phyloP scores from a whole-genome alignment of 2,113 vertebrate species.

The Hippoglossus stenolepis region DNA sequence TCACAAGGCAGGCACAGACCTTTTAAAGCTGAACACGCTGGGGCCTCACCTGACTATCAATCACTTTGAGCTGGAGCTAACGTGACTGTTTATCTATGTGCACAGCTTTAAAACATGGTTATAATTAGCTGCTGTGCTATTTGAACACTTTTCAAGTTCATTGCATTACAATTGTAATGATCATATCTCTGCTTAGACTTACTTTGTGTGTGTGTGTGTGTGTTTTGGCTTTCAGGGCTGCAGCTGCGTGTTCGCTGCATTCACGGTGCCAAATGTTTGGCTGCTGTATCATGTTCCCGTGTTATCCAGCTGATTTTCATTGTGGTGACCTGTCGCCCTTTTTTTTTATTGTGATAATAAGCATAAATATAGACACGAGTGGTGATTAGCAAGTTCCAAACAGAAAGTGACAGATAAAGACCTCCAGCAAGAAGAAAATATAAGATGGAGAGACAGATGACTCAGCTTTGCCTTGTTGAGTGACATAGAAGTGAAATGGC shows the following conservation, averaged over 20 bases:
- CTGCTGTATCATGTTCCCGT: background rate
- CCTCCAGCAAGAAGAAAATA: background rate
- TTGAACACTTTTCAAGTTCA: background rate
- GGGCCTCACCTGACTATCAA: conserved; percentile 57
- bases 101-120: conserved; percentile 12
- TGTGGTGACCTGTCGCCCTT: background rate
- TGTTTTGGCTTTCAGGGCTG: background rate
- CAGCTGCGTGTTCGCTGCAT: background rate
- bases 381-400: conserved; percentile 4
- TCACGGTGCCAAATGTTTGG: background rate
- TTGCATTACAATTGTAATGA: background rate
- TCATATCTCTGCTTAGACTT: background rate
- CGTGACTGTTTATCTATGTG: conserved; percentile 21
- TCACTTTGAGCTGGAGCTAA: conserved; percentile 44
- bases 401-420: conserved; percentile 8
- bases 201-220: background rate
- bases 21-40: conserved; percentile 36
- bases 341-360: conserved; percentile 11
- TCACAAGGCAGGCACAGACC: conserved; percentile 49
- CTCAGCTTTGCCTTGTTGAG: background rate
- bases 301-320: conserved; percentile 6
- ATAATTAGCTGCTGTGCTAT: conserved; percentile 37
- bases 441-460: conserved; percentile 1
- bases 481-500: background rate
- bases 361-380: conserved; percentile 2